Evolutionary conservation across 2,113 vertebrate species (phyloP), one percentile per base, ranked within the genome.

Genomic region (Podarcis muralis): DNA sequence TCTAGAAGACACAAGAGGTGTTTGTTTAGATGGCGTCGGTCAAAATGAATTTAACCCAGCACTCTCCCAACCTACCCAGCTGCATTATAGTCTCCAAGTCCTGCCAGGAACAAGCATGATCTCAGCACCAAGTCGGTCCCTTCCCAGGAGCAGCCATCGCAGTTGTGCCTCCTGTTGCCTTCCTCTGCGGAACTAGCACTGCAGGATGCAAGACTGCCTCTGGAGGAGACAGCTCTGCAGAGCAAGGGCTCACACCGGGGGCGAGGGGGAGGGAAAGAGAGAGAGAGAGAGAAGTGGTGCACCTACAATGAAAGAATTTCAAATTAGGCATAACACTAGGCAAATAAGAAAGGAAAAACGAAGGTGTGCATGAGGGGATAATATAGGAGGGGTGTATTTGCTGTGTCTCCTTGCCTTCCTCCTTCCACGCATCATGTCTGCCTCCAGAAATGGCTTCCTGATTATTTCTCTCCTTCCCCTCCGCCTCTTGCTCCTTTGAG

Each of bases 131-230:
- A 37, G 74, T n/a, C 66, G 2, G 0, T 89, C 48, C 0, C 32
- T 90, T 92, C 75, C 13, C 90, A 90, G 93, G 90, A 96, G 90
- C 90, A 92, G 91, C 89, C 94, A 92, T 90, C 1, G 0, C 2
- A 1, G 76, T 81, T 1, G 25, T 90, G 93, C 92, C 93, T 83
- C 87, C 85, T 87, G 91, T 92, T 95, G 90, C 91, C 95, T 95
- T 95, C 92, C 96, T 96, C 96, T 97, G 95, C 95, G 84, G 95
- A 96, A 95, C 90, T 94, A 94, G 95, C 96, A 95, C 94, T 93
- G 96, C 95, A 93, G 93, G 95, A 94, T 91, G 79, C 90, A 68
- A 86, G 91, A 93, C 94, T 94, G 93, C 71, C 93, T 95, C 94
- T 90, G 89, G 91, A 94, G 95, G 95, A 95, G 93, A 86, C 94